Base-by-base conservation (phyloP, 2,797 vertebrate species). In the Psittacula derbiana region DNA sequence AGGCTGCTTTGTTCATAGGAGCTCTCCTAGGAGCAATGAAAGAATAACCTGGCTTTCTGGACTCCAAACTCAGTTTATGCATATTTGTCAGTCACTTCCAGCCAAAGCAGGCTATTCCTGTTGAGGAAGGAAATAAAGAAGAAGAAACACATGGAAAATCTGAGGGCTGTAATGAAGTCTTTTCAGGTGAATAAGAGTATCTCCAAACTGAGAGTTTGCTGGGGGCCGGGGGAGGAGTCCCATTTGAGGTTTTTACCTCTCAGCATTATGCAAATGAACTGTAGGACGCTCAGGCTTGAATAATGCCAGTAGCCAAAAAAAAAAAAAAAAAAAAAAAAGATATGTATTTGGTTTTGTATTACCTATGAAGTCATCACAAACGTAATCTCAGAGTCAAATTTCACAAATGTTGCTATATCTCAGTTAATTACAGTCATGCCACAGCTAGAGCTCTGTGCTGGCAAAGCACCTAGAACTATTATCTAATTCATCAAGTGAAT, bases 141-240 rank as follows among this genome's bases (percentile, higher is more conserved):
- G n/a, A 80, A 52, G 12, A 72, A 79, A 58, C 8, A 41, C 6
- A 2, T 19, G 33, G 16, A 15, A 57, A 62, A 65, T 41, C 12
- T 28, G 61, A 61, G 38, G 13, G 6, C 14, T 80, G 11, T 85
- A 58, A 28, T 44, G 24, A 60, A 61, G 5, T 28, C 15, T 73
- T 72, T 70, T 53, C 33, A 62, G 7, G 19, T 52, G 47, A 67
- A 30, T 31, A 47, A 46, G 6, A 11, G 4, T 27, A 36, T 31
- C 27, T 64, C 19, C 30, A 78, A 74, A 71, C 5, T 4, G 24
- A 64, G 57, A 46, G 10, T 10, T 11, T 41, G 38, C 46, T 47
- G 18, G 14, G 4, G 43, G 10, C 6, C 3, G 11, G 8, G 21
- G 12, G 31, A 18, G 2, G 11, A 4, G 31, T 55, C 4, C 10